phyloP scores from a whole-genome alignment of 2,888 invertebrate species.

The Dicranocentrus wangi region DNA sequence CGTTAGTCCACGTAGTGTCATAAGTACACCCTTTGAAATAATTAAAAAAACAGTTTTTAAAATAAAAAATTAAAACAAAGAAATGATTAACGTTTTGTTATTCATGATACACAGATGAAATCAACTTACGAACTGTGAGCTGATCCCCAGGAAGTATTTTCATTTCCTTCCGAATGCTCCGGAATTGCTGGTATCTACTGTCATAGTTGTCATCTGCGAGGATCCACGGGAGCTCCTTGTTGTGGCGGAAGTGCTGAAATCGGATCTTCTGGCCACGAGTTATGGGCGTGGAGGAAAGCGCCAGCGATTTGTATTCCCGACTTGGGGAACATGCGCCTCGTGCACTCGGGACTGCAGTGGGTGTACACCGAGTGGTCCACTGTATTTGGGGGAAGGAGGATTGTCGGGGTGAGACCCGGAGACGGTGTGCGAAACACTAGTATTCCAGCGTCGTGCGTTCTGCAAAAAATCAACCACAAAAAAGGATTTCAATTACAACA shows the following conservation, averaged over 20 bases:
- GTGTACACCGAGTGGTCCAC: background rate
- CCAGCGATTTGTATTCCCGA: conserved; percentile 34
- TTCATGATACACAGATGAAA: background rate
- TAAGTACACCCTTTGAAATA: conserved; percentile 17
- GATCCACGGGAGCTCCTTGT: conserved; percentile 11
- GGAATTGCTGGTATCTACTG: conserved; percentile 46
- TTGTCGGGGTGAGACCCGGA: background rate
- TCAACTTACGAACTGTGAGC: conserved; percentile 3
- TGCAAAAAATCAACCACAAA: background rate
- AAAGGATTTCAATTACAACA: too few species aligned
- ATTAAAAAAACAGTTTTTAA: background rate
- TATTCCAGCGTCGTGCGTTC: background rate
- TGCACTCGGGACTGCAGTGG: conserved; percentile 46
- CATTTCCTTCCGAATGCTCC: conserved; percentile 33
- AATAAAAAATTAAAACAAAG: too few species aligned
- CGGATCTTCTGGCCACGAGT: conserved; percentile 21
- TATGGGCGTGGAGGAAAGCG: conserved; percentile 39
- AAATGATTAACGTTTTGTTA: too few species aligned
- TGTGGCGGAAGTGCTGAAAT: conserved; percentile 36
- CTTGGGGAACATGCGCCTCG: background rate
- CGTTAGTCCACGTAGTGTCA: conserved; percentile 30
- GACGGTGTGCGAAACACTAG: background rate
- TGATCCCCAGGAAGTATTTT: conserved; percentile 52
- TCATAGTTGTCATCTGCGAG: conserved; percentile 50
- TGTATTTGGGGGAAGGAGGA: conserved; percentile 17